phyloP scores from a whole-genome alignment of 2,797 vertebrate genomes.

The Percopsis omiscomaycus region DNA sequence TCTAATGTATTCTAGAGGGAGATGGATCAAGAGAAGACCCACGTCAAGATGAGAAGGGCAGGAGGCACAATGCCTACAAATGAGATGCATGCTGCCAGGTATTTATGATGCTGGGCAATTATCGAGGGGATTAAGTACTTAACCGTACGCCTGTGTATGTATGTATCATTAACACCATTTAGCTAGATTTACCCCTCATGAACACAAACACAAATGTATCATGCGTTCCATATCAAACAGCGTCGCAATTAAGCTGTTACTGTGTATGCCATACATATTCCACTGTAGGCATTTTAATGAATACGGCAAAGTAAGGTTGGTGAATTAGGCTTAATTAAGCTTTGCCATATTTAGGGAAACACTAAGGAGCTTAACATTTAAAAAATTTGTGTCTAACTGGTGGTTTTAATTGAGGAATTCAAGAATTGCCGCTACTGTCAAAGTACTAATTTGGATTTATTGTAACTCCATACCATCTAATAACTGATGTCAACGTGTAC shows the following conservation, averaged over 20 bases:
- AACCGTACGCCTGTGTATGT: slow-evolving; percentile 47
- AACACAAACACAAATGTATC: slow-evolving; percentile 29
- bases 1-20: slow-evolving; percentile 51
- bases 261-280: neutral
- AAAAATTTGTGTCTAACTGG: neutral
- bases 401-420: neutral
- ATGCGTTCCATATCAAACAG: slow-evolving; percentile 33
- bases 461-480: no score
- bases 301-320: slow-evolving; percentile 3
- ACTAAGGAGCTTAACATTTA: no score
- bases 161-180: slow-evolving; percentile 56
- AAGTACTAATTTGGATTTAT: no score
- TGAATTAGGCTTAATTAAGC: neutral
- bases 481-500: no score
- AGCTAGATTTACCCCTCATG: slow-evolving; percentile 43
- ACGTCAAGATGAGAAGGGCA: slow-evolving; percentile 16
- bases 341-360: neutral
- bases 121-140: slow-evolving; percentile 65
- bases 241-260: slow-evolving; percentile 8
- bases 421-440: neutral
- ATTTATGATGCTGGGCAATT: slow-evolving; percentile 66
- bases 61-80: slow-evolving; percentile 53
- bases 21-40: slow-evolving; percentile 34
- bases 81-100: slow-evolving; percentile 65
- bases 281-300: neutral